phyloP scores from a whole-genome alignment of 2,797 vertebrate species.

The Enteromius viviparus region DNA sequence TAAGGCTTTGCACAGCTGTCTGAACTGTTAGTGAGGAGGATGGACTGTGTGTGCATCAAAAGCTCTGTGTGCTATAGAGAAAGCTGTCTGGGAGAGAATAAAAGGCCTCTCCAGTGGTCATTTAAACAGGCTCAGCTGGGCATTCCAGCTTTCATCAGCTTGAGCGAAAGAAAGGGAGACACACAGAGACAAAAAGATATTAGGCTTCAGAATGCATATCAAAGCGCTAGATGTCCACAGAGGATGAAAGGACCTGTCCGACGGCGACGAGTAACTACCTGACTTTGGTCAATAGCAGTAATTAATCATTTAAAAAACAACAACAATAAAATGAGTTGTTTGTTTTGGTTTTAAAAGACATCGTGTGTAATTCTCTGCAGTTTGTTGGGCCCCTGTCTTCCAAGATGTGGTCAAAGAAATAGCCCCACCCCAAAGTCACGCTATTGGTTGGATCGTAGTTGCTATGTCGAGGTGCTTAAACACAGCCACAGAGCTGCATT shows the following conservation, averaged over 20 bases:
- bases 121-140: slow-evolving; percentile 53
- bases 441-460: not conserved
- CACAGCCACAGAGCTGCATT: slow-evolving; percentile 1
- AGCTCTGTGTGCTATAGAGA: slow-evolving; percentile 45
- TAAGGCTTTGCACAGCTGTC: slow-evolving; percentile 20
- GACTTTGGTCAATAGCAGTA: slow-evolving; percentile 31
- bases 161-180: slow-evolving; percentile 42
- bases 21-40: slow-evolving; percentile 44
- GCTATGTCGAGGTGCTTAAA: not conserved
- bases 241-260: slow-evolving; percentile 37
- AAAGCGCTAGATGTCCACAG: slow-evolving; percentile 43
- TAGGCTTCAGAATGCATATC: slow-evolving; percentile 48
- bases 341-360: not conserved
- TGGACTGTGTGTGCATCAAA: slow-evolving; percentile 50
- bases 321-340: not conserved
- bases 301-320: slow-evolving; percentile 14
- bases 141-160: slow-evolving; percentile 48
- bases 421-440: not conserved
- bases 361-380: not conserved
- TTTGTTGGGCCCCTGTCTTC: not conserved
- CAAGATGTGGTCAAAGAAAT: not conserved
- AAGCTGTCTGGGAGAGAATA: slow-evolving; percentile 48
- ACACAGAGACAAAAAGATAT: slow-evolving; percentile 33
- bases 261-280: slow-evolving; percentile 23
- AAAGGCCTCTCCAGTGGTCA: slow-evolving; percentile 52